A percentile compares a stretch with the other conserved stretches of the same genome.
Conservation (phyloP, 2,797 vertebrate genomes). For the Sebastes steindachneri region DNA sequence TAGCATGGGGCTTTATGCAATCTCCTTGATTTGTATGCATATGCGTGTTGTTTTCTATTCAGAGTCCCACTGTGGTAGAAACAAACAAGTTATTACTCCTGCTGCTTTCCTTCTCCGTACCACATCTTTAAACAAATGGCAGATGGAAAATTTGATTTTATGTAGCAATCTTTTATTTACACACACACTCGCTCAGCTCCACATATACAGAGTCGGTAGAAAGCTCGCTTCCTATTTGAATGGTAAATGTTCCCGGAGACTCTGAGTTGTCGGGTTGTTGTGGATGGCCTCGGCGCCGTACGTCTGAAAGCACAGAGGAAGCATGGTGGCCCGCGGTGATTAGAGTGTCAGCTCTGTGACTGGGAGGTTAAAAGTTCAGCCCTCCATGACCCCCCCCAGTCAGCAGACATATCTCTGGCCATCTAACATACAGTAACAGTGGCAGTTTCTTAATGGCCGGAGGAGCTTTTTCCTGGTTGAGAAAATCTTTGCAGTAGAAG, state of each 20-base stretch:
- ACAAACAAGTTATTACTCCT: slow-evolving; percentile 60
- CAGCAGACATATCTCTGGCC: slow-evolving; percentile 6
- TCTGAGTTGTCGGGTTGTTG: neutral
- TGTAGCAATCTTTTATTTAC: slow-evolving; percentile 33
- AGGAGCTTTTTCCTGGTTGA: neutral
- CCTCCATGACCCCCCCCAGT: neutral
- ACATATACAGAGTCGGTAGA: neutral
- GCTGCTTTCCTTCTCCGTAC: slow-evolving; percentile 44
- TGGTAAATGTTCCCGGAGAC: neutral
- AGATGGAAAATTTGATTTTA: slow-evolving; percentile 39
- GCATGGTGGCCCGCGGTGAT: slow-evolving; percentile 8
- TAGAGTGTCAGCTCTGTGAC: slow-evolving; percentile 21
- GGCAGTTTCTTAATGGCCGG: neutral
- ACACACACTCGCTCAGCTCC: neutral
- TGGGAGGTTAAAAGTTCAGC: slow-evolving; percentile 14
- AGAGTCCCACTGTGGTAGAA: slow-evolving; percentile 54
- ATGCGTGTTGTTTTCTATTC: slow-evolving; percentile 29
- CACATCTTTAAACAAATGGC: slow-evolving; percentile 44
- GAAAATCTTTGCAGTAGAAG: neutral
- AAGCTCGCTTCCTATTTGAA: neutral
- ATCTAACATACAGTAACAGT: neutral
- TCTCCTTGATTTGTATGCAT: slow-evolving; percentile 29
- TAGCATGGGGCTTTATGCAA: slow-evolving; percentile 25
- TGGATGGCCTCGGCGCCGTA: neutral
- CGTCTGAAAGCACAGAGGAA: slow-evolving; percentile 5